Evolutionary conservation across 1,140 invertebrate species (phyloP).

Genomic region (Nephila pilipes): DNA sequence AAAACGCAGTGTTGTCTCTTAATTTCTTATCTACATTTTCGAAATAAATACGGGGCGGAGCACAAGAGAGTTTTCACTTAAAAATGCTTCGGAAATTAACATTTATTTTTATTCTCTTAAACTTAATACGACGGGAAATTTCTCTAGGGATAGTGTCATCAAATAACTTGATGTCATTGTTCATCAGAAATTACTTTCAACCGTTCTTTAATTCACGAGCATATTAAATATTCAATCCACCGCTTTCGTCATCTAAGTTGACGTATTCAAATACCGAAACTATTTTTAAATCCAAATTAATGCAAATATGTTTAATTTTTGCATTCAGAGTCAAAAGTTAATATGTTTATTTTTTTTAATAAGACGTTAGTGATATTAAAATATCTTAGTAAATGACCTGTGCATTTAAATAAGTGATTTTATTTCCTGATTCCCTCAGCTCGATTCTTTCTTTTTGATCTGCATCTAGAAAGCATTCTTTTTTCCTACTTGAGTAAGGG

Average conservation of each 20-base stretch:
- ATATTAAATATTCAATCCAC: not conserved
- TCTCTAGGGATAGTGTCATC: not conserved
- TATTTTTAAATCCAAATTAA: not conserved
- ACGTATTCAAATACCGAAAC: not conserved
- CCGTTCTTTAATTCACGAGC: not conserved
- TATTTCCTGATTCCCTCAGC: not conserved
- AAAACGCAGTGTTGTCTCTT: not conserved
- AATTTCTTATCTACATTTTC: not conserved
- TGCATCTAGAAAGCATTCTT: constrained; percentile 10
- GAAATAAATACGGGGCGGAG: not conserved
- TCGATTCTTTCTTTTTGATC: constrained; percentile 13
- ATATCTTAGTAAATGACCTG: not conserved
- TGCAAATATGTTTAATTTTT: constrained; percentile 44
- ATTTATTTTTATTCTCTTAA: not conserved
- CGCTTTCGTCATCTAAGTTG: not conserved
- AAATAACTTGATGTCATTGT: constrained; percentile 1
- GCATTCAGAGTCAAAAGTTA: constrained; percentile 11
- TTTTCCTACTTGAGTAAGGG: not conserved
- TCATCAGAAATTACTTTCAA: constrained; percentile 13
- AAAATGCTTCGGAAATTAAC: not conserved
- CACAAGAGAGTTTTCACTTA: constrained; percentile 5
- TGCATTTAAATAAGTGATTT: constrained; percentile 37
- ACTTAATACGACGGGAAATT: not conserved
- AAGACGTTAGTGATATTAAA: not conserved
- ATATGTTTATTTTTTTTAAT: constrained; percentile 19